Base-by-base conservation (phyloP, 1,140 invertebrate genomes). In the Saccostrea echinata region DNA sequence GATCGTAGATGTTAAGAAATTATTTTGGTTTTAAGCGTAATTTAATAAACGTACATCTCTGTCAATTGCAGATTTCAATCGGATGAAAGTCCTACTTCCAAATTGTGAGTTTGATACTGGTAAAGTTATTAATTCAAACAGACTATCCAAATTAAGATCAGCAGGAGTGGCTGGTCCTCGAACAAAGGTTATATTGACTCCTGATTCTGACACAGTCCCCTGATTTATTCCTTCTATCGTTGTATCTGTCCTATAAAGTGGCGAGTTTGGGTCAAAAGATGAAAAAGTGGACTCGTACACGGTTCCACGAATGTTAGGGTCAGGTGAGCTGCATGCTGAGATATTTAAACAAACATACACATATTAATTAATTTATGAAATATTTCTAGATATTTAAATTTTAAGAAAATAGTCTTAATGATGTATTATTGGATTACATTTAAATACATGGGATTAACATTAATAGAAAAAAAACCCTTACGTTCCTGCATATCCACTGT, bases 21-120 rank as follows among this genome's bases (percentile, higher is more conserved):
- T 43, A 43, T 43, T 43, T 43, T 43, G 43, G 43, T 43, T 43
- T 8, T 43, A 8, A 43, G 43, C 6, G 43, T 43, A 43, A 43
- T 64, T 21, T 64, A 21, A n/a, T 24, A 57, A 55, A 88, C 90
- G 83, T 86, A 91, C 90, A 85, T 91, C 90, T 88, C 90, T 90
- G 82, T 91, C 89, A 9, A 91, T 71, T 27, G 84, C 76, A 21
- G 33, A 16, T 8, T 81, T 57, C 21, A 91, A 85, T 51, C 82
- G 84, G 27, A 91, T 53, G 57, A 55, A 88, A 57, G 89, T 83
- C 16, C 90, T 84, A 12, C 82, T 27, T 2, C 81, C 81, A 84
- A 85, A 85, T 3, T 52, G 16, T 21, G 61, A 18, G 8, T 9
- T 0, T 12, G 61, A 1, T 0, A 88, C 30, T 0, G 4, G 21